Evolutionary conservation across 2,113 vertebrate genomes (phyloP).

Genomic region (Hyperopisus bebe): DNA sequence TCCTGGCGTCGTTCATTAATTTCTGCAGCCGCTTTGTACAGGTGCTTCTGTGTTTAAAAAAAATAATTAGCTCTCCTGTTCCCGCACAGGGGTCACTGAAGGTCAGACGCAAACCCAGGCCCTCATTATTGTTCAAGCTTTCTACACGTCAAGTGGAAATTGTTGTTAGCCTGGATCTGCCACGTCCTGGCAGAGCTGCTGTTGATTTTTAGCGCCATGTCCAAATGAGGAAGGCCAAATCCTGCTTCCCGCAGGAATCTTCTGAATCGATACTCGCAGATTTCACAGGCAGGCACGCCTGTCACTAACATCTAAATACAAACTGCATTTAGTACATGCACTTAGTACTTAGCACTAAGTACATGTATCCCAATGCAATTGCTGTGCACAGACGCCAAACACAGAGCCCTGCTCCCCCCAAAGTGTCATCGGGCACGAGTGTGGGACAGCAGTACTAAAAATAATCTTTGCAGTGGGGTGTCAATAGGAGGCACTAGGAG

Average conservation of each 20-base stretch:
- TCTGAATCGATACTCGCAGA: neutral
- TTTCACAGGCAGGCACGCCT: neutral
- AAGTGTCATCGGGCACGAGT: slow-evolving; percentile 39
- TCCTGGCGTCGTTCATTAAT: slow-evolving; percentile 34
- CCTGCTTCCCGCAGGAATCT: neutral
- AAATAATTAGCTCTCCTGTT: slow-evolving; percentile 38
- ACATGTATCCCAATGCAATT: neutral
- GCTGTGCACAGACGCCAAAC: neutral
- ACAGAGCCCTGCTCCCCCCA: slow-evolving; percentile 25
- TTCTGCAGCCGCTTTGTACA: slow-evolving; percentile 25
- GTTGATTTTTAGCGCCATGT: neutral
- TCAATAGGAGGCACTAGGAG: slow-evolving; percentile 23
- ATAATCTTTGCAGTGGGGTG: slow-evolving; percentile 24
- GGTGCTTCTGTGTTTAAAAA: slow-evolving; percentile 39
- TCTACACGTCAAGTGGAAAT: neutral
- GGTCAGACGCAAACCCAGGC: neutral
- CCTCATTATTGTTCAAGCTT: neutral
- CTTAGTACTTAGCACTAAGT: no score
- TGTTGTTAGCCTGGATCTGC: neutral
- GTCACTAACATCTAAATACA: neutral
- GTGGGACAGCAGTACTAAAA: slow-evolving; percentile 40
- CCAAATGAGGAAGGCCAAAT: neutral
- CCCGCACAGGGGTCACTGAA: slow-evolving; percentile 28
- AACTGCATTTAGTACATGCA: no score
- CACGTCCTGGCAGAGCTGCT: neutral